These are phyloP conservation scores for Thymelicus acteon DNA, from an alignment of 2,888 invertebrate genomes.

Conservation along the genomic window DNA sequence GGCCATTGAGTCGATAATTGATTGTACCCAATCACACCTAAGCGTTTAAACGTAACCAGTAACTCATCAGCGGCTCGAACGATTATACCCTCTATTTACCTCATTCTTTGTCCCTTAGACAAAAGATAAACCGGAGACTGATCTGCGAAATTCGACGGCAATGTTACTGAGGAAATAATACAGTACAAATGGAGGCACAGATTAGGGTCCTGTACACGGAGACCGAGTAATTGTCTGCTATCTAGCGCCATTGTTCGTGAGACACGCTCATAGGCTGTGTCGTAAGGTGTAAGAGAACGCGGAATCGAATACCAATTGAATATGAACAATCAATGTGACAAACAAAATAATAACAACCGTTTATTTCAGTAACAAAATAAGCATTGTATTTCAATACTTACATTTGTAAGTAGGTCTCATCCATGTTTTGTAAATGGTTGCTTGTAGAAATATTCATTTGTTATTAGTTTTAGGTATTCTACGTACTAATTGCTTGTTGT, in stretches of 20 bases:
- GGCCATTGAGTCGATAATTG: neutral
- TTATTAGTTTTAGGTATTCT: too few relatives aligned
- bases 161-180: slow-evolving; percentile 53
- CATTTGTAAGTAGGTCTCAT: too few relatives aligned
- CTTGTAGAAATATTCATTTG: too few relatives aligned
- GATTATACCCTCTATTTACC: slow-evolving; percentile 32
- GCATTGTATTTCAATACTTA: too few relatives aligned
- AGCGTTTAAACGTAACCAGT: slow-evolving; percentile 23
- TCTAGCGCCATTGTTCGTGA: slow-evolving; percentile 60
- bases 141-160: slow-evolving; percentile 54
- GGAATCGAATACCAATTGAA: neutral
- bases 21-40: neutral
- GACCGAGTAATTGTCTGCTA: slow-evolving; percentile 67
- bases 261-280: slow-evolving; percentile 43
- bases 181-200: slow-evolving; percentile 52
- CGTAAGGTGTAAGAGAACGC: slow-evolving; percentile 20
- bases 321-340: too few relatives aligned
- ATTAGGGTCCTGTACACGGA: slow-evolving; percentile 59
- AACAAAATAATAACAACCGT: too few relatives aligned
- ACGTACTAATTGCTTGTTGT: too few relatives aligned
- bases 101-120: slow-evolving; percentile 44
- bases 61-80: slow-evolving; percentile 43
- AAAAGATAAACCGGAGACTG: slow-evolving; percentile 51
- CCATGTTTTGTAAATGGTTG: too few relatives aligned
- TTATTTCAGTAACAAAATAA: too few relatives aligned